A percentile compares a stretch with the other conserved stretches of the same genome.
Evolutionary conservation across 2,113 vertebrate genomes (phyloP).

Genomic region (Gopherus flavomarginatus): DNA sequence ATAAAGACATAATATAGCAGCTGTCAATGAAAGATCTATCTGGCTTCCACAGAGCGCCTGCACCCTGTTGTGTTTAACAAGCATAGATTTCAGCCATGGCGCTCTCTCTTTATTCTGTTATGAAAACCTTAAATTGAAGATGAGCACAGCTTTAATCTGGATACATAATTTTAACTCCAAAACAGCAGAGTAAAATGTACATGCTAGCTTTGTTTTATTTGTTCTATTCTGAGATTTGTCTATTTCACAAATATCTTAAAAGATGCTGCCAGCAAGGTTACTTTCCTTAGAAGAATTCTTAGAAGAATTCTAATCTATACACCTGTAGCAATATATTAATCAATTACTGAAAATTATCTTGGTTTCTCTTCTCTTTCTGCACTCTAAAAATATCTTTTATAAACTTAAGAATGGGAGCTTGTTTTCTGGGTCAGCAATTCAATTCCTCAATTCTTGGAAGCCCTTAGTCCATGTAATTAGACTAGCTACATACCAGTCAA

Average conservation of each 20-base stretch:
- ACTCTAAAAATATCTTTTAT: not conserved
- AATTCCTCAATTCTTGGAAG: constrained; percentile 10
- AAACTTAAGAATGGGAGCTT: not conserved
- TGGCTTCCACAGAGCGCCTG: not conserved
- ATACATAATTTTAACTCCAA: not conserved
- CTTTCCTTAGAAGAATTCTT: not conserved
- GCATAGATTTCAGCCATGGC: not conserved
- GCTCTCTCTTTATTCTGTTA: not conserved
- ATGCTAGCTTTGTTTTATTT: not conserved
- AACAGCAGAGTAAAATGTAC: not conserved
- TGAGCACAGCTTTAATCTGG: not conserved
- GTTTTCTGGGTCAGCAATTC: constrained; percentile 14
- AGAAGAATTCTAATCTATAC: not conserved
- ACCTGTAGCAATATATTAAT: not conserved
- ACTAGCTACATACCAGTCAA: not conserved
- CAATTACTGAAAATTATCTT: not conserved
- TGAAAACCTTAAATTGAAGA: not conserved
- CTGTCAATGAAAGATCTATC: accelerated
- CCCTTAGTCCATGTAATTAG: not conserved
- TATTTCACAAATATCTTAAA: not conserved
- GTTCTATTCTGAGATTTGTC: not conserved
- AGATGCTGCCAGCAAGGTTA: not conserved
- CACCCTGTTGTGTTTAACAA: not conserved
- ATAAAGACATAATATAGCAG: not conserved
- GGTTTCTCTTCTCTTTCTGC: not conserved